phyloP scores from a whole-genome alignment of 1,140 invertebrate genomes.

The Acromyrmex charruanus region DNA sequence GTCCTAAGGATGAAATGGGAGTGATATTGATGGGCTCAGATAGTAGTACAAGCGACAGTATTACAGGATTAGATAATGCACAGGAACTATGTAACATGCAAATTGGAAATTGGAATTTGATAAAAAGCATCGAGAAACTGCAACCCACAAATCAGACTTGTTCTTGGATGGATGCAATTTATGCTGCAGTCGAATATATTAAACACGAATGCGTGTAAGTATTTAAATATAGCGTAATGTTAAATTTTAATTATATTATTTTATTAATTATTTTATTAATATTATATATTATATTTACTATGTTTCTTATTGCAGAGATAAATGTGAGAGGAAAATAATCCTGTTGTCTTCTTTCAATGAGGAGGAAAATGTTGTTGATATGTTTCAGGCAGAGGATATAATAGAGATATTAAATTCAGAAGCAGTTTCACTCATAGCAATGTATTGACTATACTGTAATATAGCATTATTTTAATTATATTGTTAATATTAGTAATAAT shows the following conservation, averaged over 20 bases:
- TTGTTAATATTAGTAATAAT: neutral
- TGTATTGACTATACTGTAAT: conserved; percentile 52
- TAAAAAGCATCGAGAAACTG: conserved; percentile 71
- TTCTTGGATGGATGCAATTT: conserved; percentile 75
- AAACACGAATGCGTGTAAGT: conserved; percentile 68
- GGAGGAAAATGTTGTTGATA: conserved; percentile 55
- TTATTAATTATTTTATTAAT: too few relatives aligned
- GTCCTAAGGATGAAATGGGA: conserved; percentile 77
- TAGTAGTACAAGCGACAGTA: conserved; percentile 35
- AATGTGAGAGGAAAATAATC: conserved; percentile 43
- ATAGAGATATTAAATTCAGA: conserved; percentile 7
- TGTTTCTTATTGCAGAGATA: conserved; percentile 67
- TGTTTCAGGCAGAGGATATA: conserved; percentile 64
- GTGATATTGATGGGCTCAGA: conserved; percentile 76
- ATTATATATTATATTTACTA: neutral
- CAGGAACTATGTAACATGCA: conserved; percentile 48
- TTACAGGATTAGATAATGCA: conserved; percentile 30
- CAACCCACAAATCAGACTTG: conserved; percentile 49
- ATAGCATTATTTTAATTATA: neutral
- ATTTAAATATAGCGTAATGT: neutral
- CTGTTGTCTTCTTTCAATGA: conserved; percentile 74
- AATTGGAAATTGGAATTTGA: conserved; percentile 73
- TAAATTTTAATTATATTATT: neutral
- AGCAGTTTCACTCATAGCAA: conserved; percentile 60
- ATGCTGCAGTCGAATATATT: conserved; percentile 66